These are phyloP conservation scores for Sebastes cheni DNA, from an alignment of 2,797 vertebrate genomes.

Conservation along the genomic window DNA sequence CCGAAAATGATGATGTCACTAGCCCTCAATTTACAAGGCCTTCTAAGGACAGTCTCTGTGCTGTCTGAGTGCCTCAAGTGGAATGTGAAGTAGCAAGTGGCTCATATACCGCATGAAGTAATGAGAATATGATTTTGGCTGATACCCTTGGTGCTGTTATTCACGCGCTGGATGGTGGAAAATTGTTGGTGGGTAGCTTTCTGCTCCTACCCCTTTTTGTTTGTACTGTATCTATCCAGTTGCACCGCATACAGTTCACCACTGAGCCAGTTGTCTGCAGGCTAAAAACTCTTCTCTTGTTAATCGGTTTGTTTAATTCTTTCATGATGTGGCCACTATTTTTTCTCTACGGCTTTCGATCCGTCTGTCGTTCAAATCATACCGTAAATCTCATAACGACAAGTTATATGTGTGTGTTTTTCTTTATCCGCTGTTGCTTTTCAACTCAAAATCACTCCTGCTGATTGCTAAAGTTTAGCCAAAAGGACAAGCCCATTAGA, in stretches of 20 bases:
- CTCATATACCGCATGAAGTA: slow-evolving; percentile 61
- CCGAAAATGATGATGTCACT: slow-evolving; percentile 67
- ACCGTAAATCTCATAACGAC: neutral
- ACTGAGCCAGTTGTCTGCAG: slow-evolving; percentile 11
- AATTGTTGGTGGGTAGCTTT: slow-evolving; percentile 23
- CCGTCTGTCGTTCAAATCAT: neutral
- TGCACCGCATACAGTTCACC: slow-evolving; percentile 9
- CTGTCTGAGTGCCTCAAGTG: slow-evolving; percentile 65
- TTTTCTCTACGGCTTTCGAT: slow-evolving; percentile 9
- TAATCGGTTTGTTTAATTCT: slow-evolving; percentile 29
- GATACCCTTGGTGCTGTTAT: slow-evolving; percentile 24
- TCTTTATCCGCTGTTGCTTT: neutral
- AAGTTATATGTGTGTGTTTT: neutral
- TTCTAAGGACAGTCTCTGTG: slow-evolving; percentile 72
- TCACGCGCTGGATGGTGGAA: slow-evolving; percentile 32
- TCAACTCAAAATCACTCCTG: slow-evolving; percentile 24
- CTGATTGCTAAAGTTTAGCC: slow-evolving; percentile 46
- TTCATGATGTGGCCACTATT: slow-evolving; percentile 4
- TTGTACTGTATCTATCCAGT: slow-evolving; percentile 13
- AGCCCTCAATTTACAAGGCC: slow-evolving; percentile 58
- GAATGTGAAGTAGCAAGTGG: slow-evolving; percentile 72
- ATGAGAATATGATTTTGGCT: slow-evolving; percentile 60
- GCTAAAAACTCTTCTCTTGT: neutral
- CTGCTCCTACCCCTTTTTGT: neutral
- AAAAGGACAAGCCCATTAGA: slow-evolving; percentile 44